Evolutionary conservation across 2,888 invertebrate genomes (phyloP), one percentile per base, ranked within the genome.

Genomic region (Amiota communis): DNA sequence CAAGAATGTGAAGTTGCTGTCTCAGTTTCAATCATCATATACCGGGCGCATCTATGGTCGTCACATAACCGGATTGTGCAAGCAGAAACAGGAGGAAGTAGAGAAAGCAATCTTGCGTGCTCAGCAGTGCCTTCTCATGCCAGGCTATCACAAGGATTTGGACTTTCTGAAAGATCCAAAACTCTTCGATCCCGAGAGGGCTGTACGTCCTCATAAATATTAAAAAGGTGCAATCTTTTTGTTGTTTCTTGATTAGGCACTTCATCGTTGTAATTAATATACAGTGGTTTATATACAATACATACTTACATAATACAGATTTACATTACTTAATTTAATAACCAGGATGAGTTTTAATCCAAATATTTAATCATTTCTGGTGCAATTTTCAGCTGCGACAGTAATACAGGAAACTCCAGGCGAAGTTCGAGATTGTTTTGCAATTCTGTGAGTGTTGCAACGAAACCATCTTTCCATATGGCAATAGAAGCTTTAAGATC

Each of bases 1-100:
- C 87, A 98, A 98, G 90, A 99, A 99, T 90, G 93, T 94, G 0
- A 93, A 96, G 81, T 90, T 99, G 4, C 90, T 99, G 8, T 97
- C 97, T 0, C 98, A 99, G 88, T 99, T 99, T 89, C 95, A 98
- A 86, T 99, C 98, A 49, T 95, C 97, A 0, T 97, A 95, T 87
- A 98, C 99, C 0, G 99, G 99, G 0, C 92, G 94, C 78, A 93
- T 98, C 76, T 99, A 98, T 88, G 97, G 96, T 0, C 92, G 95
- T 72, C 96, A 98, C 84, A 96, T 99, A 59, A 99, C 99, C 6
- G 97, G 99, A 0, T 91, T 99, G 61, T 99, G 99, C 87, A 92
- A 93, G 86, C 88, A 90, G 9, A 96, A 97, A 88, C 98, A 98
- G 83, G 91, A 91, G 63, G 89, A 92, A 79, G 92, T 98, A 0